Evolutionary conservation across 2,113 vertebrate species (phyloP).

Genomic region (Enhydra lutris): DNA sequence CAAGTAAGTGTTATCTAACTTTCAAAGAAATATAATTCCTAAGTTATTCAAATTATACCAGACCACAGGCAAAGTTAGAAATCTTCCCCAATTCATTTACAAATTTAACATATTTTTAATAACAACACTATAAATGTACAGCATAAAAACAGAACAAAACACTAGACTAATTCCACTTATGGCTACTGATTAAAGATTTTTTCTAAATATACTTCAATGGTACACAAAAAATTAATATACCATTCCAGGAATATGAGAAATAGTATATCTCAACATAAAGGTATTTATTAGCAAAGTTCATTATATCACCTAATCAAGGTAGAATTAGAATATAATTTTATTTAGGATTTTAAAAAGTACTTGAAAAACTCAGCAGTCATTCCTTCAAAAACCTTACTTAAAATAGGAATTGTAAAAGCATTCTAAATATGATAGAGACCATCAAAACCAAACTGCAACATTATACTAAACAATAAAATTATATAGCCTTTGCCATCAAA

Average conservation of each 20-base stretch:
- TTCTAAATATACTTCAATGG: not conserved
- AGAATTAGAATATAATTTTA: constrained; percentile 38
- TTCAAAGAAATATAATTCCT: not conserved
- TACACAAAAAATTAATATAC: not conserved
- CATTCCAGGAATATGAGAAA: not conserved
- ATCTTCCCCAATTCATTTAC: not conserved
- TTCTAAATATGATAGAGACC: not conserved
- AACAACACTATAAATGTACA: not conserved
- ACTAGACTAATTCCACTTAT: not conserved
- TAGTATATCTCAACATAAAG: not conserved
- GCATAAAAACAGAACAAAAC: not conserved
- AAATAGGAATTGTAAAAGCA: not conserved
- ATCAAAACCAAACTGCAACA: not conserved
- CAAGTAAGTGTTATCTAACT: not conserved
- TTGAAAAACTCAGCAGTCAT: not conserved
- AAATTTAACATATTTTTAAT: not conserved
- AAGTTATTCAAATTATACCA: not conserved
- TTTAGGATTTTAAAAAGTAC: not conserved
- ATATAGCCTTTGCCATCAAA: not conserved
- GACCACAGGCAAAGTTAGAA: not conserved
- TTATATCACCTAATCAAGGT: not conserved
- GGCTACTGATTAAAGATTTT: not conserved
- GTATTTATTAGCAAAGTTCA: not conserved
- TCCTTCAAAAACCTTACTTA: not conserved
- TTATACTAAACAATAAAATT: not conserved